Evolutionary conservation across 2,113 vertebrate genomes (phyloP), one percentile per base, ranked within the genome.

Genomic region (Catagonus wagneri): DNA sequence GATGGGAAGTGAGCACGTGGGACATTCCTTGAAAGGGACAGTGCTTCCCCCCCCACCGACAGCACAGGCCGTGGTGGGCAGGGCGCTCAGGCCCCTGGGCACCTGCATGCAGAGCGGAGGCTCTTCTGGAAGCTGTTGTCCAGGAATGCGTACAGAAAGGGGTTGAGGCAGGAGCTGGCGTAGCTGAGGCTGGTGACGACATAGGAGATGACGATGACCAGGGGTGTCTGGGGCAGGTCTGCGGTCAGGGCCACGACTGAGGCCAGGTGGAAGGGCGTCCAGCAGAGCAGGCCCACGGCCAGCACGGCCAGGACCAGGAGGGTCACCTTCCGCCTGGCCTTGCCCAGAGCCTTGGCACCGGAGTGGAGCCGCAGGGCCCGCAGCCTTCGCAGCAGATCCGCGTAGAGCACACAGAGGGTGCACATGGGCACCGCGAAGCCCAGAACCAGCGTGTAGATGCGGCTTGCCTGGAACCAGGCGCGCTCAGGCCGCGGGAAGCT

Each of bases 101-200:
- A 99, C 61, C 99, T 98, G 95, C 99, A 76, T 98, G 99, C 97
- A 93, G 99, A 98, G 83, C 98, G 98, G 96, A 99, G 99, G 17
- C 99, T 99, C 65, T 99, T 99, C 89, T 98, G 98, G 93, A 99
- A 99, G 22, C 98, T 99, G 97, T 99, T 99, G 1, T 99, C 99
- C 84, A 99, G 98, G 96, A 99, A 99, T 27, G 99, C 99, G 0
- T 99, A 99, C 50, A 99, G 96, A 96, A 99, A 99, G 0, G 99
- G 99, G 91, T 99, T 99, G 93, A 99, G 97, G 95, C 99, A 99
- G 1, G 99, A 99, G 88, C 99, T 99, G 96, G 99, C 99, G 1
- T 99, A 99, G 98, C 99, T 99, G 29, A 99, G 98, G 96, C 99
- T 99, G 95, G 99, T 99, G 94, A 99, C 99, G 96, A 99, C 99